Base-by-base conservation (phyloP, 2,797 vertebrate genomes). In the Pangasius macronema region DNA sequence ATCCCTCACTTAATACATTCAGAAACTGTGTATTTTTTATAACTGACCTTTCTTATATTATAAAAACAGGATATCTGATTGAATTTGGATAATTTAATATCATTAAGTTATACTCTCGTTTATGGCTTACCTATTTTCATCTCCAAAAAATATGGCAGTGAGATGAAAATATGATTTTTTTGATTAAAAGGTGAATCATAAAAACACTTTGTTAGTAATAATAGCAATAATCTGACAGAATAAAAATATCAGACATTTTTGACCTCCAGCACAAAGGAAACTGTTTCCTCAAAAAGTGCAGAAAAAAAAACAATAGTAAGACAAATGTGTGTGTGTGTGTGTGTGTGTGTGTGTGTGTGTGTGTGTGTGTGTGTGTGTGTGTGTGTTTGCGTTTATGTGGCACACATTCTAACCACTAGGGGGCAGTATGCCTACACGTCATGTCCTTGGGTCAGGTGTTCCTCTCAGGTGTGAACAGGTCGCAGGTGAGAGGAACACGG, bases 341-440 rank as follows among this genome's bases (percentile, higher is more conserved):
- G 67, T 70, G 67, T 68, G 5, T 70, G 67, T 70, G 73, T 30
- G 30, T 79, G 76, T 57, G 18, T 57, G 51, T 24, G 76, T 55
- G 49, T 79, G 13, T 33, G 76, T 22, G 51, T 36, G 30, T 3
- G 46, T n/a, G 46, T 30, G 46, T 51, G 27, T 3, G 42, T n/a
- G 10, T 30, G 73, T 76, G 73, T 51, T 42, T 8, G 5, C 2
- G 13, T 30, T 51, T 39, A 42, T 81, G 18, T 46, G 61, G 42
- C n/a, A 33, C 61, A 67, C 46, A 83, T 67, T 83, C n/a, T 83
- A 68, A 59, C 46, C 65, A 68, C 46, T 68, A 83, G 63, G 82
- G 46, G 63, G 63, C 61, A 83, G 46, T 83, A 51, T 24, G 59
- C 18, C 33, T 83, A 51, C 63, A 68, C 20, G 13, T 68, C 10